Percentiles rank a stretch among this genome's conserved stretches.
Evolutionary conservation across 2,797 vertebrate species (phyloP).

Genomic region (Malurus leucopterus): DNA sequence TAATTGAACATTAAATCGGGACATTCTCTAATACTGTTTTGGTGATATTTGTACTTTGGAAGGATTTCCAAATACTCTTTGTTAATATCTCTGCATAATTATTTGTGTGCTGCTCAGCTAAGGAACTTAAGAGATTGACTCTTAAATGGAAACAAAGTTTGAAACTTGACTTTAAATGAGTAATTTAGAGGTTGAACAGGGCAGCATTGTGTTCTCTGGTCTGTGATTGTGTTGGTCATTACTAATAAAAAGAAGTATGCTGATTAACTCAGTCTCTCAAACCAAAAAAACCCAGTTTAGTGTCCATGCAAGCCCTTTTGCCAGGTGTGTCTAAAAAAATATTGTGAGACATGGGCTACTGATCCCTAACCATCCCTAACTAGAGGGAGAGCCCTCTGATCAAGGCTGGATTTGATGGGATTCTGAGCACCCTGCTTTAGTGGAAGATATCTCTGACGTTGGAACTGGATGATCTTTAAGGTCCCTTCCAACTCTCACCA

Average conservation of each 20-base stretch:
- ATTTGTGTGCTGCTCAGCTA: not conserved
- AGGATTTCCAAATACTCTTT: not conserved
- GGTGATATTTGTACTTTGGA: not conserved
- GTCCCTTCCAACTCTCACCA: not conserved
- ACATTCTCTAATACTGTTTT: not conserved
- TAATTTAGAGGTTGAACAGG: not conserved
- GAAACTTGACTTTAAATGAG: not conserved
- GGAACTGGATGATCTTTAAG: not conserved
- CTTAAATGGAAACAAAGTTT: not conserved
- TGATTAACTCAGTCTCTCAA: not conserved
- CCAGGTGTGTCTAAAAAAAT: not conserved
- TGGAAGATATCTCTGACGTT: not conserved
- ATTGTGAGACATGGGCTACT: accelerated
- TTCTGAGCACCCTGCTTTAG: not conserved
- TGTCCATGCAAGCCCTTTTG: not conserved
- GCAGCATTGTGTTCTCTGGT: not conserved
- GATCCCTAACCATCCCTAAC: not conserved
- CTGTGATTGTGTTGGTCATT: not conserved
- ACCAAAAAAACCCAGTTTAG: not conserved
- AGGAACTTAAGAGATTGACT: not conserved
- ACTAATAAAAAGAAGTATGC: not conserved
- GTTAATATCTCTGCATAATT: not conserved
- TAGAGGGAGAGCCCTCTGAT: not conserved
- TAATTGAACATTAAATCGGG: not conserved
- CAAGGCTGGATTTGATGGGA: not conserved